Conservation (phyloP, 2,797 vertebrate species). For the Crossoptilon crossoptilon region DNA sequence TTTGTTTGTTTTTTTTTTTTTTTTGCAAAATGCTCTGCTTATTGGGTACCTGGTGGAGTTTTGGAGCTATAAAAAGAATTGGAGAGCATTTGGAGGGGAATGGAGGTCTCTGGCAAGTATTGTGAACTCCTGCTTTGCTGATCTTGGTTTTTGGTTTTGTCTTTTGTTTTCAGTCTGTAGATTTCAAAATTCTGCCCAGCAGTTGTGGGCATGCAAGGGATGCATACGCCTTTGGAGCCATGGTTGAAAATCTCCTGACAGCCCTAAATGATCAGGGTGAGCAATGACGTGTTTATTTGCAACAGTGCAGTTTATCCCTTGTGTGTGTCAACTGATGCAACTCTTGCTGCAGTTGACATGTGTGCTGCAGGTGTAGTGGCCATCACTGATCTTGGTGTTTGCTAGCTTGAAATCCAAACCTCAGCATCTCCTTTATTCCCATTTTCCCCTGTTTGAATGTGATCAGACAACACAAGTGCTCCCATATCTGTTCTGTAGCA, state of each 20-base stretch:
- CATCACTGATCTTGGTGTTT: not conserved
- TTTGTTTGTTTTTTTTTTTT: too few relatives aligned
- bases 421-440: not conserved
- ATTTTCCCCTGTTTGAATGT: rapidly evolving
- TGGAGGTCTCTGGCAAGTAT: not conserved
- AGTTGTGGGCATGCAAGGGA: conserved; percentile 90
- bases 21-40: not conserved
- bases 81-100: not conserved
- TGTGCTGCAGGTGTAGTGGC: not conserved
- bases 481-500: not conserved
- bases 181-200: conserved; percentile 85
- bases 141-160: not conserved
- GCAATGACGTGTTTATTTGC: not conserved
- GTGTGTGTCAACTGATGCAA: rapidly evolving
- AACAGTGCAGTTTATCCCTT: not conserved
- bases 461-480: rapidly evolving
- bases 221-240: conserved; percentile 90
- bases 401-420: not conserved
- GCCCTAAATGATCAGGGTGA: conserved; percentile 87
- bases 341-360: not conserved
- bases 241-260: conserved; percentile 87
- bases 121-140: not conserved
- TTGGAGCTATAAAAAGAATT: not conserved
- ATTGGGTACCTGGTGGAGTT: not conserved
- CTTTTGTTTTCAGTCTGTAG: conserved; percentile 74